Percentiles rank a stretch among this genome's conserved stretches.
Conservation (phyloP, 2,888 invertebrate species). For the Trachelus tabidus region DNA sequence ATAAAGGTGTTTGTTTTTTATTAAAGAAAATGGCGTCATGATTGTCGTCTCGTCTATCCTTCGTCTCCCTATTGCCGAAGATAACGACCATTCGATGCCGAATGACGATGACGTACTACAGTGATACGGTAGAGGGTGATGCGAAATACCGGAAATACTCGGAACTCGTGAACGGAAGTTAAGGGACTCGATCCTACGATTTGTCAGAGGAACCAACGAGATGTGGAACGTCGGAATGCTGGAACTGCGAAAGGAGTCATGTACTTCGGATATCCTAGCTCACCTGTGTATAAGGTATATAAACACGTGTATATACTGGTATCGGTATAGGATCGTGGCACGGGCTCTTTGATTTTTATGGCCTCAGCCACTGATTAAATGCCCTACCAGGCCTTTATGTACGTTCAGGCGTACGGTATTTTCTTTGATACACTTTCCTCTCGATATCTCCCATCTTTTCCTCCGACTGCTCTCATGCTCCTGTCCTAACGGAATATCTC, state of each 20-base stretch:
- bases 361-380: conserved; percentile 7
- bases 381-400: neutral
- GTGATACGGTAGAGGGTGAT: neutral
- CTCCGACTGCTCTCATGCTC: neutral
- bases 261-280: neutral
- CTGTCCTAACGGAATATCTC: neutral
- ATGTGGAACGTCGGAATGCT: neutral
- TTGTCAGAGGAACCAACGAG: neutral
- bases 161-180: neutral
- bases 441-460: neutral
- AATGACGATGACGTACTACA: neutral
- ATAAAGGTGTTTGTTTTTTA: neutral
- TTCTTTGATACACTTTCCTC: conserved; percentile 5
- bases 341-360: conserved; percentile 12
- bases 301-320: neutral
- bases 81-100: too few relatives aligned
- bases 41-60: neutral
- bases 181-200: neutral
- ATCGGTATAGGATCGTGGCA: conserved; percentile 5
- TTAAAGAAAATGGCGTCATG: neutral
- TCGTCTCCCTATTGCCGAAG: neutral
- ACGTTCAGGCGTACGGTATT: neutral
- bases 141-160: neutral
- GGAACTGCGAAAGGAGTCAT: neutral
- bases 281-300: neutral